Conservation (phyloP, 2,888 invertebrate species). For the Harpalus rubripes region DNA sequence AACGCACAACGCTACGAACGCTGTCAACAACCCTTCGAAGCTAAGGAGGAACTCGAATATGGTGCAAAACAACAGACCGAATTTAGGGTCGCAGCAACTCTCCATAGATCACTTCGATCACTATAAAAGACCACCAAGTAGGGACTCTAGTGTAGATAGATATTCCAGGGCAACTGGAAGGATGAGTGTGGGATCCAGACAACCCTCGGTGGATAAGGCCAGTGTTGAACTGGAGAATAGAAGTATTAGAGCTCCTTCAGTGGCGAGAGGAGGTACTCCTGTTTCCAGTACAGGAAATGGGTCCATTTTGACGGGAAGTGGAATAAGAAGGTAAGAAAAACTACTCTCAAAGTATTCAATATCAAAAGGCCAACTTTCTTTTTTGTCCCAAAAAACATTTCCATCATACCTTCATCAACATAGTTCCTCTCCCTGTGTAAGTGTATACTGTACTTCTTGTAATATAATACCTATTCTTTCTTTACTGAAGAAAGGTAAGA, state of each 20-base stretch:
- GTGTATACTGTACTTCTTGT: too few relatives aligned
- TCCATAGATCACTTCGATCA: conserved; percentile 96
- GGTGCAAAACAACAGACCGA: conserved; percentile 77
- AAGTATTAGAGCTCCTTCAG: conserved; percentile 80
- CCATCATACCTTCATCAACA: too few relatives aligned
- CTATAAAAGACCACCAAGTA: conserved; percentile 93
- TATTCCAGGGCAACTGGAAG: conserved; percentile 86
- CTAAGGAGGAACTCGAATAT: conserved; percentile 80
- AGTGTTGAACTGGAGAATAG: conserved; percentile 75
- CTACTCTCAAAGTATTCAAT: not conserved
- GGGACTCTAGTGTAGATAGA: conserved; percentile 90
- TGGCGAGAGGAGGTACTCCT: conserved; percentile 79
- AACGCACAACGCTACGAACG: conserved; percentile 71
- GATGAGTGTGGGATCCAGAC: conserved; percentile 83
- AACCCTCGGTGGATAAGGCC: conserved; percentile 87
- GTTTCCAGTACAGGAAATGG: conserved; percentile 80
- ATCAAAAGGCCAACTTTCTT: too few relatives aligned
- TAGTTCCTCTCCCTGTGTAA: too few relatives aligned
- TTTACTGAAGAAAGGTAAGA: too few relatives aligned
- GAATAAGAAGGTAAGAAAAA: conserved; percentile 68
- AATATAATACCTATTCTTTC: too few relatives aligned
- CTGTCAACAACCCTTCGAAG: conserved; percentile 74
- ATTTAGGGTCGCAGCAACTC: conserved; percentile 80
- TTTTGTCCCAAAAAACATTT: too few relatives aligned
- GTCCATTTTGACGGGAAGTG: conserved; percentile 81